Evolutionary conservation across 2,113 vertebrate genomes (phyloP).

Genomic region (Chelonoidis abingdonii): DNA sequence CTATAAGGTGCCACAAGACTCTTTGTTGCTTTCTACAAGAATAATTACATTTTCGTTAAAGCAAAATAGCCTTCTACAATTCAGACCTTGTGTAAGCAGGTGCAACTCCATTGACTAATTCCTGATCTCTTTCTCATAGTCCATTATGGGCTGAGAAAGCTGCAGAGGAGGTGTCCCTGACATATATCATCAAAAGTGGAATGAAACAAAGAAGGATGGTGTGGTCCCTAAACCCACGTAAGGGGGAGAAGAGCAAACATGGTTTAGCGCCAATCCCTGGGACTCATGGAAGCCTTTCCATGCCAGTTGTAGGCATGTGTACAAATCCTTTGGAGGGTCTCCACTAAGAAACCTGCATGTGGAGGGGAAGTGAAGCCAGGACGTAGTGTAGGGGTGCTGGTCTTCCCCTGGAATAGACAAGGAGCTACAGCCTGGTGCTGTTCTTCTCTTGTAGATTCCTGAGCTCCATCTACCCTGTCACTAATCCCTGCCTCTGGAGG

Average conservation of each 20-base stretch:
- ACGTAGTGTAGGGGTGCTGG: background rate
- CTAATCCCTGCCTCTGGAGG: background rate
- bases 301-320: background rate
- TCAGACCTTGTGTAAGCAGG: background rate
- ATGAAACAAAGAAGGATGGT: background rate
- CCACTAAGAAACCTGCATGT: background rate
- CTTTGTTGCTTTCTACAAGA: background rate
- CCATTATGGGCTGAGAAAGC: background rate
- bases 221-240: background rate
- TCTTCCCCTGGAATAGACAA: background rate
- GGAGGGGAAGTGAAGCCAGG: background rate
- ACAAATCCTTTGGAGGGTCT: background rate
- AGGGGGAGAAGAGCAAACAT: background rate
- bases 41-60: background rate
- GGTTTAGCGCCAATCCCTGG: background rate
- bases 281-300: background rate
- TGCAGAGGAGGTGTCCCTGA: background rate
- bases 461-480: background rate
- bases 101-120: background rate
- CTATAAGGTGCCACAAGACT: too few relatives aligned
- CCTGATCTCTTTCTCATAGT: background rate
- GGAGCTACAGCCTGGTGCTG: background rate
- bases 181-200: background rate
- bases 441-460: background rate
- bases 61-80: background rate